Conservation (phyloP, 2,113 vertebrate genomes). For the Oxygymnocypris stewartii region DNA sequence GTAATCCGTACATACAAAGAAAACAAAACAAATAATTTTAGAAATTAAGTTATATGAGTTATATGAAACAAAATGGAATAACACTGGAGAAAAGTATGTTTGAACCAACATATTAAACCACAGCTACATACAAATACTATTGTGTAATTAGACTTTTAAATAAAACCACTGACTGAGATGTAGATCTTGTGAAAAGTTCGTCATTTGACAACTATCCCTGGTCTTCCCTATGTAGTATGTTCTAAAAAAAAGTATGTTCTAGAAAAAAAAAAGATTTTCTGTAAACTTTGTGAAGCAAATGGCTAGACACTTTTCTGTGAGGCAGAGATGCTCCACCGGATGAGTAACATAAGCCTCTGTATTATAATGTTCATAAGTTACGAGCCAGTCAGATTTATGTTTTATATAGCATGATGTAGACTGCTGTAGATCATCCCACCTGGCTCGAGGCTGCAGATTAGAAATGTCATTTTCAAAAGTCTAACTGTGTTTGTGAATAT, state of each 20-base stretch:
- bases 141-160: no score
- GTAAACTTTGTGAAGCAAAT: neutral
- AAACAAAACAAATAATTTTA: no score
- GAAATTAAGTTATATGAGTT: no score
- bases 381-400: slow-evolving; percentile 61
- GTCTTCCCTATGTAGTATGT: neutral
- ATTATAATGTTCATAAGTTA: slow-evolving; percentile 50
- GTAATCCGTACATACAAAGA: no score
- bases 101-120: no score
- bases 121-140: no score
- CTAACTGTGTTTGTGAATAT: slow-evolving; percentile 57
- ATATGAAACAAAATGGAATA: no score
- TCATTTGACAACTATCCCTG: neutral
- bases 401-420: slow-evolving; percentile 42
- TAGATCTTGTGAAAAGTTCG: neutral
- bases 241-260: no score
- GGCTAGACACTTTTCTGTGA: neutral
- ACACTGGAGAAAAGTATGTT: no score
- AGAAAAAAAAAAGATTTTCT: neutral
- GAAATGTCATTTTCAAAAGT: slow-evolving; percentile 68
- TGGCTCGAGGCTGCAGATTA: slow-evolving; percentile 65
- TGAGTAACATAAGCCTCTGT: slow-evolving; percentile 10
- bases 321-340: neutral
- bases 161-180: neutral
- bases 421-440: slow-evolving; percentile 63